A percentile compares a stretch with the other conserved stretches of the same genome.
Conservation (phyloP, 2,797 vertebrate species). For the Sitta carolinensis region DNA sequence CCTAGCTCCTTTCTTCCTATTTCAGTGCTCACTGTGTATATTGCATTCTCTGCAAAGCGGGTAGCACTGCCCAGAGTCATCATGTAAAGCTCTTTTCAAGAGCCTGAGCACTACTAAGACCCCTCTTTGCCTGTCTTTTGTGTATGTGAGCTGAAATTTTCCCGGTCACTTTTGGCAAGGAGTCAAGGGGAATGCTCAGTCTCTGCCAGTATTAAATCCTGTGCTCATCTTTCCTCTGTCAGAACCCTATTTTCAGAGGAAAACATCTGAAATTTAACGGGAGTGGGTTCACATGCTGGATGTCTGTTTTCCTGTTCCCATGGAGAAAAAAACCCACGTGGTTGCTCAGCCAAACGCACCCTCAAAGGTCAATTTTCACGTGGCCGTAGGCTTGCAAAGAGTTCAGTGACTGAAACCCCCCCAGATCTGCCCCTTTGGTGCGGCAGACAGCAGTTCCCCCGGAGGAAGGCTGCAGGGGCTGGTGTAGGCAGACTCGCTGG, state of each 20-base stretch:
- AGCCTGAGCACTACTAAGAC: not conserved
- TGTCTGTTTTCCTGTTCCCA: not conserved
- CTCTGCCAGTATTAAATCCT: not conserved
- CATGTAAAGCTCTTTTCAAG: not conserved
- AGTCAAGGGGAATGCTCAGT: not conserved
- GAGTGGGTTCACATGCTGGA: not conserved
- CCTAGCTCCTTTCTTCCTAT: not conserved
- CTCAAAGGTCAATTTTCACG: accelerated
- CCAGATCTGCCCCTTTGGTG: accelerated
- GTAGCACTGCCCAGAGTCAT: not conserved
- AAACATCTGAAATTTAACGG: not conserved
- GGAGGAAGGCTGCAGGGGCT: not conserved
- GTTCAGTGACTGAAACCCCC: accelerated
- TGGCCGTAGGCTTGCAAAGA: not conserved
- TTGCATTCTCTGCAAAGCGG: not conserved
- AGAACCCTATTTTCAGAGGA: not conserved
- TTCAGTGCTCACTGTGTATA: not conserved
- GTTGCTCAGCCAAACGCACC: not conserved
- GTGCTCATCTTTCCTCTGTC: not conserved
- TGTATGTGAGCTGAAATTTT: not conserved
- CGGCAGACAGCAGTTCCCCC: not conserved
- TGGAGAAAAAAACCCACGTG: accelerated
- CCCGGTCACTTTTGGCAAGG: not conserved
- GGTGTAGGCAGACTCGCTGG: not conserved
- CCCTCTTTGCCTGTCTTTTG: not conserved